Evolutionary conservation across 2,888 invertebrate genomes (phyloP).

Genomic region (Prionchulus punctatus): DNA sequence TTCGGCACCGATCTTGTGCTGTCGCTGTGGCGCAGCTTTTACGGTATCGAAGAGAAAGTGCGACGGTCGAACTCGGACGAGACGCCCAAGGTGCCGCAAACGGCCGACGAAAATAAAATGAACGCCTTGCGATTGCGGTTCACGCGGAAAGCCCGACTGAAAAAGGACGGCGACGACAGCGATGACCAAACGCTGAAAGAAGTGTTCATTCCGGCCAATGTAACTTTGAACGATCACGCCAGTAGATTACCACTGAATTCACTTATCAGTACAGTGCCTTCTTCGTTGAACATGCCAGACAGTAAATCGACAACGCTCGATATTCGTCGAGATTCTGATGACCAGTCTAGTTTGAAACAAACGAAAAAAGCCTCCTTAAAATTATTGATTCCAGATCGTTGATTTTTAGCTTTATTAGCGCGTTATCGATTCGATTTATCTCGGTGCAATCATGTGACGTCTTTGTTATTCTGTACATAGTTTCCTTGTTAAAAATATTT

Average conservation of each 20-base stretch:
- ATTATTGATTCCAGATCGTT: too few species aligned
- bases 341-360: too few species aligned
- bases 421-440: too few species aligned
- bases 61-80: neutral
- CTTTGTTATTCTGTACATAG: too few species aligned
- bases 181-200: neutral
- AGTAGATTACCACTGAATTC: too few species aligned
- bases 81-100: neutral
- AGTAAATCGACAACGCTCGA: neutral
- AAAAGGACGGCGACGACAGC: neutral
- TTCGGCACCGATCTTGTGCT: conserved; percentile 12
- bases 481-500: too few species aligned
- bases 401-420: too few species aligned
- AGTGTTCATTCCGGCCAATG: too few species aligned
- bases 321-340: neutral
- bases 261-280: neutral
- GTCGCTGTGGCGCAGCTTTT: conserved; percentile 11
- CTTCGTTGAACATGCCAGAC: neutral
- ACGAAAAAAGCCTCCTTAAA: too few species aligned
- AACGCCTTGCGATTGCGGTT: neutral
- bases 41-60: conserved; percentile 1
- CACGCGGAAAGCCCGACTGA: neutral
- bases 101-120: neutral
- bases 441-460: too few species aligned
- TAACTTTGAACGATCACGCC: too few species aligned